Evolutionary conservation across 1,140 invertebrate genomes (phyloP).

Genomic region (honey bee (Apis mellifera)): Amel_HAv3.1 CM009935.2:13693501-13694000

Average conservation of each 20-base stretch:
- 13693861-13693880: no score
- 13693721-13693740: neutral
- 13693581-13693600: slow-evolving; percentile 15
- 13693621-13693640: no score
- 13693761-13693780: neutral
- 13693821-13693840: no score
- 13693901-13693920: no score
- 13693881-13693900: no score
- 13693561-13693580: neutral
- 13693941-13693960: no score
- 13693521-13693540: slow-evolving; percentile 33
- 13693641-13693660: neutral
- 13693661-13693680: neutral
- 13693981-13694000: neutral
- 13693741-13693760: neutral
- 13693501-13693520: neutral
- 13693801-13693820: neutral
- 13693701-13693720: slow-evolving; percentile 12
- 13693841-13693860: neutral
- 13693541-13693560: slow-evolving; percentile 46
- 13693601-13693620: slow-evolving; percentile 5
- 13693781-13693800: neutral
- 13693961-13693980: no score
- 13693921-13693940: no score
- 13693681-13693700: neutral